Percentiles rank a stretch among this genome's conserved stretches.
These are phyloP conservation scores for Rhabdophis nuchalis DNA, from an alignment of 2,797 vertebrate species.

Conservation along the genomic window DNA sequence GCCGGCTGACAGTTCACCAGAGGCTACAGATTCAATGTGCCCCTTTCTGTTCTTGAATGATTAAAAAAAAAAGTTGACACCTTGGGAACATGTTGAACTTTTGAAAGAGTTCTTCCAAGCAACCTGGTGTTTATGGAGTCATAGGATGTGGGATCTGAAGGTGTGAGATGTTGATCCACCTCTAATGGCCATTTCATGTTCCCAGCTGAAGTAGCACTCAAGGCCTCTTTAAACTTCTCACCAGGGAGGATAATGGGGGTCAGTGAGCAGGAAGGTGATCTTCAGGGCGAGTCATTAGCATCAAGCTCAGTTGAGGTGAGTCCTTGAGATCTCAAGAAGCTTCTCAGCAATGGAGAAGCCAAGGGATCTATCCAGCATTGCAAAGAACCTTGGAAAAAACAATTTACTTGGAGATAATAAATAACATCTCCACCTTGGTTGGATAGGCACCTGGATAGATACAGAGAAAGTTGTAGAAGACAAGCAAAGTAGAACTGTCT, in stretches of 20 bases:
- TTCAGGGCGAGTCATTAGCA: accelerated
- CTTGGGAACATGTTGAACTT: accelerated
- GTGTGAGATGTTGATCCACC: accelerated
- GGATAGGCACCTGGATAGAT: background rate
- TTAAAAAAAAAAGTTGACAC: accelerated
- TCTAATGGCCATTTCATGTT: background rate
- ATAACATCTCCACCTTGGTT: accelerated
- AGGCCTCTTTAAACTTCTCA: accelerated
- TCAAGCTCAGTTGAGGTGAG: background rate
- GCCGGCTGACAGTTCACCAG: background rate
- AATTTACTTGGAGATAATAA: accelerated
- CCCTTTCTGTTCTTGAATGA: background rate
- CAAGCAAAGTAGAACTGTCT: background rate
- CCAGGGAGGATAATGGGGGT: background rate
- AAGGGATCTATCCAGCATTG: background rate
- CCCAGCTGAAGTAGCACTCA: background rate
- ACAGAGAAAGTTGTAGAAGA: accelerated
- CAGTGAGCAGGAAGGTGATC: background rate
- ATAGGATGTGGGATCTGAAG: accelerated
- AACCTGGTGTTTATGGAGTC: background rate
- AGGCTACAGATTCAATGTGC: accelerated
- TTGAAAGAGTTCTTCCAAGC: background rate
- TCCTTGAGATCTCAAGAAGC: accelerated
- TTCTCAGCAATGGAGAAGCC: background rate
- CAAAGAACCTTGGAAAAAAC: background rate